Percentiles rank a stretch among this genome's conserved stretches.
phyloP scores from a whole-genome alignment of 2,113 vertebrate species.

The Proterorhinus semilunaris region DNA sequence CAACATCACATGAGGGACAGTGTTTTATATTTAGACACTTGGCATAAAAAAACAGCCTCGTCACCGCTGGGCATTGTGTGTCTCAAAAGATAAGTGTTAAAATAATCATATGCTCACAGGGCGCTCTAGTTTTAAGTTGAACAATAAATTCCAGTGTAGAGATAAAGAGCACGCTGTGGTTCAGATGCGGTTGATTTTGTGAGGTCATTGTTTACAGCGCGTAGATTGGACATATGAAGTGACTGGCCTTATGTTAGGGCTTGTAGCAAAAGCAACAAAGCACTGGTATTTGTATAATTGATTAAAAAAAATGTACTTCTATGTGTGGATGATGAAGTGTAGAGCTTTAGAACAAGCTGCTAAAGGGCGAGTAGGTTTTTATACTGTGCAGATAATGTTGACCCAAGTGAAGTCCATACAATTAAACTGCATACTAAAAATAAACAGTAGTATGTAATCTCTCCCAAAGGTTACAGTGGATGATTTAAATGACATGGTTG shows the following conservation, averaged over 20 bases:
- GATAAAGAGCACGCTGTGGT: neutral
- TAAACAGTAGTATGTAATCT: neutral
- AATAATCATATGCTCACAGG: neutral
- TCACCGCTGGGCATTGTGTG: conserved; percentile 3
- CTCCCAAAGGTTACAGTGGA: neutral
- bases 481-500: neutral
- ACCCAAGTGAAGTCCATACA: no score
- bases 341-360: no score
- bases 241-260: no score
- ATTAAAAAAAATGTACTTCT: no score
- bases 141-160: conserved; percentile 5
- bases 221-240: no score
- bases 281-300: no score
- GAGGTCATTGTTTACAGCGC: no score
- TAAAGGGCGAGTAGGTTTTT: no score
- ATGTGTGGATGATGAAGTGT: no score
- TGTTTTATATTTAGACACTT: conserved; percentile 14
- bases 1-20: conserved; percentile 12
- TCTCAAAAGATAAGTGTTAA: conserved; percentile 9
- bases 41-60: conserved; percentile 10
- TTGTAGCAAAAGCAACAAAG: no score
- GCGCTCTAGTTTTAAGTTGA: conserved; percentile 21
- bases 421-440: no score
- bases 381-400: no score
- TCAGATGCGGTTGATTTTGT: neutral